Base-by-base conservation (phyloP, 2,797 vertebrate species). In the Pangasius macronema region DNA sequence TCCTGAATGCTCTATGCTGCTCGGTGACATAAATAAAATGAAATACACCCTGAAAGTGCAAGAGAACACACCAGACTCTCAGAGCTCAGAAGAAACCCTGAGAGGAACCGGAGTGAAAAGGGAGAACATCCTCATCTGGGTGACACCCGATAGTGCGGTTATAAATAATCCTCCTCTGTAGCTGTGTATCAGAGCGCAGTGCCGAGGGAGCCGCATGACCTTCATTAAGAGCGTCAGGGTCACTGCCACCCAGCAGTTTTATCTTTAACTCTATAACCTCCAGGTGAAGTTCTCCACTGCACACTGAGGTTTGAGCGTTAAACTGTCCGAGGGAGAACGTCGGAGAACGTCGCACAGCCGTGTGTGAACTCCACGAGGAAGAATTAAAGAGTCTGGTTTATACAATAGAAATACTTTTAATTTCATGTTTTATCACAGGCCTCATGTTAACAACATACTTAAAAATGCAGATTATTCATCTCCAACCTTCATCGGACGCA, bases 401-500 rank as follows among this genome's bases (percentile, higher is more conserved):
- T 94, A 91, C 94, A 95, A 96, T 95, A 96, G 95, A 96, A 96
- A 96, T 96, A 94, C 94, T 95, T 96, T 96, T 96, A 95, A 95
- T 96, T 94, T 93, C 90, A 94, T 93, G 93, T 94, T 95, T 92
- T 63, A 93, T 94, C 94, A 95, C 94, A 94, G 94, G 94, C 93
- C 94, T 95, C 92, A 92, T 87, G 92, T 95, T 94, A 94, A 95
- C 94, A 95, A 95, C 92, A 95, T 93, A 92, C 91, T 96, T 95
- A 96, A 96, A 96, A 96, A 96, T 94, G 94, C 93, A 94, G 93
- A 93, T 91, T 91, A 30, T 90, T 51, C 88, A 88, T 91, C 87
- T 93, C 92, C 90, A 85, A 87, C 90, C 55, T 82, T 91, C 87
- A 85, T 92, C 90, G 3, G 30, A 85, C 49, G 36, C 81, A 46